A percentile compares a stretch with the other conserved stretches of the same genome.
Evolutionary conservation across 2,113 vertebrate species (phyloP).

Genomic region (Gymnarchus niloticus): DNA sequence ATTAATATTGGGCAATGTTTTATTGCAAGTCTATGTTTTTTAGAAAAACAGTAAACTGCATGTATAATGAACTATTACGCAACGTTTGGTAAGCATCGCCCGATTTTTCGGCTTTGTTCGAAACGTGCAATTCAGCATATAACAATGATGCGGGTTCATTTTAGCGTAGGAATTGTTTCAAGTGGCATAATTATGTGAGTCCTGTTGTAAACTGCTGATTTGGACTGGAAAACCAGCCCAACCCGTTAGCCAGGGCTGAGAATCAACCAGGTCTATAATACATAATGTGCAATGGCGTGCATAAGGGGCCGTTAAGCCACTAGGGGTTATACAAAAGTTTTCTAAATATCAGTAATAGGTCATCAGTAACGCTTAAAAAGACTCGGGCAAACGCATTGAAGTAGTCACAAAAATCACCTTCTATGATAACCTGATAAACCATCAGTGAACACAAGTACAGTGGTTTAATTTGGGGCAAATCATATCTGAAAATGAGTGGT

Average conservation of each 20-base stretch:
- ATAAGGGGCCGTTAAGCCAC: background rate
- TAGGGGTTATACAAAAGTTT: background rate
- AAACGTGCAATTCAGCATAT: no score
- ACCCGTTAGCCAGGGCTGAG: background rate
- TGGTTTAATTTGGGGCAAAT: background rate
- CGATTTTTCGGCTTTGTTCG: background rate
- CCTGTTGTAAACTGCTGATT: background rate
- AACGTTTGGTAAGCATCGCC: background rate
- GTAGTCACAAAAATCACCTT: background rate
- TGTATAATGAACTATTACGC: no score
- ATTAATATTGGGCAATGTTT: background rate
- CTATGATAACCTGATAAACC: background rate
- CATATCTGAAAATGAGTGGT: background rate
- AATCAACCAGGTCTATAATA: no score
- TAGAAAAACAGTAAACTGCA: no score
- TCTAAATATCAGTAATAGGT: background rate
- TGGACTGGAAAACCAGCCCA: background rate
- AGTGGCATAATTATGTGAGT: background rate
- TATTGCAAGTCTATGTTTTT: no score
- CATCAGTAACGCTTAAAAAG: background rate
- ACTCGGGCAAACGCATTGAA: background rate
- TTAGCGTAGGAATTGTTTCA: background rate
- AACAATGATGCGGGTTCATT: no score
- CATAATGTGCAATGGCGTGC: background rate
- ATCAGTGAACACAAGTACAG: background rate